A percentile compares a stretch with the other conserved stretches of the same genome.
Conservation (phyloP, 2,113 vertebrate species). For the Paracanthobrama guichenoti region DNA sequence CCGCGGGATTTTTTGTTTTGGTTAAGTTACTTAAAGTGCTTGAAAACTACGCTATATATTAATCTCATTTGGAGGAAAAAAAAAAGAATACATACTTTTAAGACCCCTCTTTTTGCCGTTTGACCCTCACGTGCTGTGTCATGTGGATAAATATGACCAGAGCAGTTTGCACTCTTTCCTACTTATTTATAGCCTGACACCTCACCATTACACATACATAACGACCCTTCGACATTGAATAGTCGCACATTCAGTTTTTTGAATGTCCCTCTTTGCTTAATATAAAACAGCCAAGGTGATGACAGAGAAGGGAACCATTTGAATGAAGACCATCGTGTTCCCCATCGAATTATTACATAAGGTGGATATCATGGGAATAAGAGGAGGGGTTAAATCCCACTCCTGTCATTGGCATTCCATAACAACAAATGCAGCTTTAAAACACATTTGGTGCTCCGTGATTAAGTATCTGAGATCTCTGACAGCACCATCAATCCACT, state of each 20-base stretch:
- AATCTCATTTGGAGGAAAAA: not conserved
- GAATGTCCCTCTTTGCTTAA: not conserved
- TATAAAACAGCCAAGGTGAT: constrained; percentile 5
- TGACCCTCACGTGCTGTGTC: constrained; percentile 53
- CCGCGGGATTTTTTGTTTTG: too few species aligned
- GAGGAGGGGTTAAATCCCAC: not conserved
- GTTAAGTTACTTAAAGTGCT: too few species aligned
- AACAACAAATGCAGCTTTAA: constrained; percentile 18
- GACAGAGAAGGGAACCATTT: not conserved
- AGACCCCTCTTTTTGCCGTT: too few species aligned
- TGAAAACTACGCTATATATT: too few species aligned
- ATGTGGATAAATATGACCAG: constrained; percentile 58
- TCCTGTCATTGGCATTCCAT: constrained; percentile 4
- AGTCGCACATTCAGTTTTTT: not conserved
- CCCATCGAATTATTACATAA: constrained; percentile 20
- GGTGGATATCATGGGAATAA: not conserved
- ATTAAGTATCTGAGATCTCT: not conserved
- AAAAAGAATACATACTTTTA: not conserved
- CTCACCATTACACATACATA: constrained; percentile 47
- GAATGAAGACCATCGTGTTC: not conserved
- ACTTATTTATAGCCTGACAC: constrained; percentile 69
- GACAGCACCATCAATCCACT: not conserved
- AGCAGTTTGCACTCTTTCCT: constrained; percentile 58
- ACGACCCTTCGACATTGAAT: constrained; percentile 33
- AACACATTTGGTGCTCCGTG: not conserved